These are phyloP conservation scores for Girardia tigrina DNA, from an alignment of 2,888 invertebrate genomes.

Conservation along the genomic window DNA sequence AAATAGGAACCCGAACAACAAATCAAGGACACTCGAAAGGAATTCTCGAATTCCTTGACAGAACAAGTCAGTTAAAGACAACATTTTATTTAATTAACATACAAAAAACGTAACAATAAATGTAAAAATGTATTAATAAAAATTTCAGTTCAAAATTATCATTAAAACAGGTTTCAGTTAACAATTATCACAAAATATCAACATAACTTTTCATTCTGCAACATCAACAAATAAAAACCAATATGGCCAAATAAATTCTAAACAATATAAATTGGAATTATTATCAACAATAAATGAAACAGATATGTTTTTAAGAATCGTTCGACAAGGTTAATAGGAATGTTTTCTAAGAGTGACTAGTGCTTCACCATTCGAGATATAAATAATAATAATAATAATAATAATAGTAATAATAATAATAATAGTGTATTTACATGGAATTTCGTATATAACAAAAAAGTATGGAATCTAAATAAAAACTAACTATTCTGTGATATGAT, in stretches of 20 bases:
- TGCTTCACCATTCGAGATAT: background rate
- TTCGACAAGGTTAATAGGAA: background rate
- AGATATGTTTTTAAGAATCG: too few species aligned
- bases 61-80: too few species aligned
- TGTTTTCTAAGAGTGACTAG: background rate
- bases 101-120: background rate
- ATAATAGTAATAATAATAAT: background rate
- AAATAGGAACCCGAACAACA: too few species aligned
- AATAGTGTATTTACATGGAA: background rate
- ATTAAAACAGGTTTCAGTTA: background rate
- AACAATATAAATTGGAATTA: background rate
- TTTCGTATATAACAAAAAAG: background rate
- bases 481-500: conserved; percentile 9
- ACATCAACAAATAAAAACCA: background rate
- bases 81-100: too few species aligned
- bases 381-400: conserved; percentile 14
- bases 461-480: background rate
- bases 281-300: too few species aligned
- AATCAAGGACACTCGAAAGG: too few species aligned
- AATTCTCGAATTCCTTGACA: too few species aligned
- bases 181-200: conserved; percentile 7
- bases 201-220: background rate
- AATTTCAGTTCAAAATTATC: conserved; percentile 12
- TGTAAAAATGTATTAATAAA: conserved; percentile 23
- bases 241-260: background rate